These are phyloP conservation scores for Seriola aureovittata DNA, from an alignment of 2,113 vertebrate species.

Conservation along the genomic window DNA sequence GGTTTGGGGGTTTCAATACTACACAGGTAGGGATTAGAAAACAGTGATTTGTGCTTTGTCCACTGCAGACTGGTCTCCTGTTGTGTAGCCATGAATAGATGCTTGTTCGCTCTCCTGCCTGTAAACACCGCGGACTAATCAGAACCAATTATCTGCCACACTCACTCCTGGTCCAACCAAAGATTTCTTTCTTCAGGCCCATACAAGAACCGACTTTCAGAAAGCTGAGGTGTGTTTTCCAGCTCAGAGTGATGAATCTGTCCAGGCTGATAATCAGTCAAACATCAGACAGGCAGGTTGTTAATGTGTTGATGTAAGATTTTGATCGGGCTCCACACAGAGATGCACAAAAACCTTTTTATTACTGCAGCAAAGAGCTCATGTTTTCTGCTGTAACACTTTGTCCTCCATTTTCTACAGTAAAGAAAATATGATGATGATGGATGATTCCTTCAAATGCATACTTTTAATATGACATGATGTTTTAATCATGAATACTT, in stretches of 20 bases:
- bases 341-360: no score
- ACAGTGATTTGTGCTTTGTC: conserved; percentile 63
- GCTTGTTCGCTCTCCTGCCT: conserved; percentile 51
- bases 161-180: background rate
- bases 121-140: conserved; percentile 48
- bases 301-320: background rate
- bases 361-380: background rate
- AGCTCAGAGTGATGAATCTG: conserved; percentile 13
- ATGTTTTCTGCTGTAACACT: background rate
- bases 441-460: background rate
- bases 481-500: no score
- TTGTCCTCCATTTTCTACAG: no score
- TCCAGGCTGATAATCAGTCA: background rate
- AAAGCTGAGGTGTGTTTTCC: background rate
- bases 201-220: background rate
- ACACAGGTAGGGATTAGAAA: conserved; percentile 56
- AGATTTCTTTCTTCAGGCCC: background rate
- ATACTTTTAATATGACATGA: background rate
- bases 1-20: background rate
- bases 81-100: conserved; percentile 62
- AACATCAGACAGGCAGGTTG: background rate
- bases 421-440: no score
- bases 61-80: conserved; percentile 57
- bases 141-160: conserved; percentile 38
- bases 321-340: no score